Evolutionary conservation across 2,888 invertebrate genomes (phyloP).

Genomic region (Scaptodrosophila latifasciaeformis): DNA sequence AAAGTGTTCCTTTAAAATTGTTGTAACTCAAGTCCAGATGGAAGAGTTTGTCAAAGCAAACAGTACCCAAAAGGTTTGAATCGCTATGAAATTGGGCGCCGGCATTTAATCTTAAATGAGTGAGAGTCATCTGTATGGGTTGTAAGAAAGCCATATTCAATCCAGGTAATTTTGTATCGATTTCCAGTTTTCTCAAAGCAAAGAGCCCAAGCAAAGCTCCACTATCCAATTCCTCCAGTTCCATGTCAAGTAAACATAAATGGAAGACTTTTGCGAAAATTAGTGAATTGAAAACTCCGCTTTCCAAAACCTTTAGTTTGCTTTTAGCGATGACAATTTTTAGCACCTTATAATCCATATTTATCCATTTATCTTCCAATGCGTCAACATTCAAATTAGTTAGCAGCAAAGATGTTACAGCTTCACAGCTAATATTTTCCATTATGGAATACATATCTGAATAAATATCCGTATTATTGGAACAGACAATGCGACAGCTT

Average conservation of each 20-base stretch:
- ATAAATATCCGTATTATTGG: conserved; percentile 20
- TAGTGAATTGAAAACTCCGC: conserved; percentile 58
- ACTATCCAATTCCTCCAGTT: conserved; percentile 41
- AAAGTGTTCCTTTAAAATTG: conserved; percentile 46
- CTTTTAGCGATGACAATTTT: conserved; percentile 46
- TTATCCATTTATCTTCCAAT: conserved; percentile 42
- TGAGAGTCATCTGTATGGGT: conserved; percentile 62
- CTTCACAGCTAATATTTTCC: conserved; percentile 20
- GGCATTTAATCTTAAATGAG: conserved; percentile 49
- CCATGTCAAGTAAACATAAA: conserved; percentile 39
- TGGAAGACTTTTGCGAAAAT: conserved; percentile 52
- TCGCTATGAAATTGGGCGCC: conserved; percentile 38
- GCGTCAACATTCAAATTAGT: conserved; percentile 2
- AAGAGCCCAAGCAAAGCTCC: conserved; percentile 63
- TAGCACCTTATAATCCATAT: conserved; percentile 27
- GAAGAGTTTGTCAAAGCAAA: conserved; percentile 41
- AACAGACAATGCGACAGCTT: conserved; percentile 31
- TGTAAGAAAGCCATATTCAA: conserved; percentile 62
- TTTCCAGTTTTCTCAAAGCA: conserved; percentile 49
- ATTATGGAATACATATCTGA: conserved; percentile 18
- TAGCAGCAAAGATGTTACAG: conserved; percentile 22
- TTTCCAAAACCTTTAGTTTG: conserved; percentile 39
- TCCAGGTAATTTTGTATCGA: conserved; percentile 38
- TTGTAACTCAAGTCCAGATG: conserved; percentile 65
- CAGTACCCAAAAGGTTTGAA: conserved; percentile 53